Percentiles rank a stretch among this genome's conserved stretches.
Conservation (phyloP, 2,113 vertebrate genomes). For the Coptodon rendalli region DNA sequence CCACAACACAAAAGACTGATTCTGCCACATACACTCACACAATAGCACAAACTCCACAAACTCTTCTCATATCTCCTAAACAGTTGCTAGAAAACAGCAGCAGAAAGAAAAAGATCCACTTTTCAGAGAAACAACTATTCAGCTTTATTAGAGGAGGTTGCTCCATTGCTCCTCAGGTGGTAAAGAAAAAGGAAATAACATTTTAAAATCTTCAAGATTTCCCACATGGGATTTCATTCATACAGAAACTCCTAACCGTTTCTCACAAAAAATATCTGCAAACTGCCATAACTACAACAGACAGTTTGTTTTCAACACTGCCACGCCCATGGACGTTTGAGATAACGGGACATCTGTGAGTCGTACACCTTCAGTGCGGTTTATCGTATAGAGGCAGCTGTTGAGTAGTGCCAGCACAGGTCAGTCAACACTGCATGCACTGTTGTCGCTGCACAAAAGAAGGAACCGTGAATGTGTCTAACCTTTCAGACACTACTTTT, state of each 20-base stretch:
- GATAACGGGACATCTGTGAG: not conserved
- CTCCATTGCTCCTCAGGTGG: not conserved
- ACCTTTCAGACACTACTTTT: no score
- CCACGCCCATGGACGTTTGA: fast-evolving
- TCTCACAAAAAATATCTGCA: not conserved
- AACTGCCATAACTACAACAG: not conserved
- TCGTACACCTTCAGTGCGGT: not conserved
- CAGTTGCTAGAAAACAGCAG: not conserved
- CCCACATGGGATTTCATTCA: not conserved
- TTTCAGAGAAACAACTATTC: not conserved
- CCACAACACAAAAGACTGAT: not conserved
- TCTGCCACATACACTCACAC: not conserved
- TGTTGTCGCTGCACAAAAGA: not conserved
- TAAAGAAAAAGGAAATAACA: not conserved
- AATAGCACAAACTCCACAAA: not conserved
- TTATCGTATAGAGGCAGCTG: not conserved
- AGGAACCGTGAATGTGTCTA: fast-evolving
- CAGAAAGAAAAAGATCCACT: not conserved
- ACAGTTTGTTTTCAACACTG: fast-evolving
- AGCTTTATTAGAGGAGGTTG: not conserved
- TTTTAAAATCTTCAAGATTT: fast-evolving
- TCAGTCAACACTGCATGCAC: fast-evolving
- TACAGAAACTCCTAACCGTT: not conserved
- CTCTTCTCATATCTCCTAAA: not conserved
- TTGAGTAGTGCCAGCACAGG: not conserved